phyloP scores from a whole-genome alignment of 2,113 vertebrate species.

The Rhabdomys dilectus region DNA sequence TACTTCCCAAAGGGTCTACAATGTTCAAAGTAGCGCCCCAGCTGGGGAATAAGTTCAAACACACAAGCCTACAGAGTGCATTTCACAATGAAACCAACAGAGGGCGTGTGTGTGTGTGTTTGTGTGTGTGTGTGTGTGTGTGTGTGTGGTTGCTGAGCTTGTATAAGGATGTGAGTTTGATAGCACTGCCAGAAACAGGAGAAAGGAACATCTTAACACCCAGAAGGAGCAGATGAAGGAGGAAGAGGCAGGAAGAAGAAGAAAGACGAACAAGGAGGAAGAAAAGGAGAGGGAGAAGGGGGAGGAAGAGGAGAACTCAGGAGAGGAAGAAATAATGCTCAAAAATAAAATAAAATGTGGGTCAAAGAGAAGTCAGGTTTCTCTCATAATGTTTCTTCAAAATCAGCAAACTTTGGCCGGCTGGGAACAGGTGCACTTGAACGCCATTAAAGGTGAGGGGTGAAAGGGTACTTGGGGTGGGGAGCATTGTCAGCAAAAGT shows the following conservation, averaged over 20 bases:
- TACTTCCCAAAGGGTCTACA: not conserved
- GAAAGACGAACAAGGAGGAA: no score
- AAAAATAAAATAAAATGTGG: not conserved
- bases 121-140: no score
- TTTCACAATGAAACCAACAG: no score
- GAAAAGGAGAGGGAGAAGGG: no score
- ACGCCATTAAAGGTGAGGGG: not conserved
- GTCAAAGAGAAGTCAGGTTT: not conserved
- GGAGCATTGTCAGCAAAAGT: not conserved
- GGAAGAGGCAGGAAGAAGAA: not conserved
- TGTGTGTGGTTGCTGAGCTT: no score
- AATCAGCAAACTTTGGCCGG: not conserved
- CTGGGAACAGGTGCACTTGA: not conserved
- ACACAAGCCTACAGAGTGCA: no score
- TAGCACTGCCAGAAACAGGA: no score
- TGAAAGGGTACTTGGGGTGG: not conserved
- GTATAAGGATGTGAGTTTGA: fast-evolving
- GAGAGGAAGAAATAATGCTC: not conserved
- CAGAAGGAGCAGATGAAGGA: not conserved
- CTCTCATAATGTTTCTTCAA: not conserved
- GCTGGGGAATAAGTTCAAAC: not conserved
- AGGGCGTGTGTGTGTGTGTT: no score
- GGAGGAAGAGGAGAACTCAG: not conserved
- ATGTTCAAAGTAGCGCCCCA: not conserved
- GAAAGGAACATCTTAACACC: not conserved